Percentiles rank a stretch among this genome's conserved stretches.
These are phyloP conservation scores for Drosophila quinaria DNA, from an alignment of 2,888 invertebrate species.

Conservation along the genomic window DNA sequence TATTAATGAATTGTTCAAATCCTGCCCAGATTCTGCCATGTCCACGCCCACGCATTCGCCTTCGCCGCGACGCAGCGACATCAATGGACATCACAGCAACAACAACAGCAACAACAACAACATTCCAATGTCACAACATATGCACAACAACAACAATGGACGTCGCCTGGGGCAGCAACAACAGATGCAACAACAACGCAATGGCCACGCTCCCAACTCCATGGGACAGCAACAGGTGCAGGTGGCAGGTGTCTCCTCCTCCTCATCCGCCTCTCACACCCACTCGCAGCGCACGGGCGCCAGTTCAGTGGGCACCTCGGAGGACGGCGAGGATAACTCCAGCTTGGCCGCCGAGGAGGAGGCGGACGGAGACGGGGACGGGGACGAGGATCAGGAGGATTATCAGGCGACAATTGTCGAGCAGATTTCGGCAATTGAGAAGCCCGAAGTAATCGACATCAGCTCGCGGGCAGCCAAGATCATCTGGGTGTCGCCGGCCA, in stretches of 20 bases:
- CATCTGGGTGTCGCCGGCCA: conserved; percentile 91
- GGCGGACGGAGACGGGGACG: conserved; percentile 91
- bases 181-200: conserved; percentile 50
- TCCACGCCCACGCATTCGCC: conserved; percentile 88
- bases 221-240: neutral
- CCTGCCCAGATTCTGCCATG: conserved; percentile 80
- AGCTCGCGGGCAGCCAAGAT: conserved; percentile 94
- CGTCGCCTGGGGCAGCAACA: conserved; percentile 58
- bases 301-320: conserved; percentile 89
- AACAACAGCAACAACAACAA: conserved; percentile 59
- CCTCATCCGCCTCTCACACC: no score
- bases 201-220: conserved; percentile 51
- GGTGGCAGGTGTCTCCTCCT: conserved; percentile 1
- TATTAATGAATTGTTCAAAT: neutral
- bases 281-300: conserved; percentile 58
- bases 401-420: conserved; percentile 90
- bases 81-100: conserved; percentile 86
- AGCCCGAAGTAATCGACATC: conserved; percentile 93
- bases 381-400: conserved; percentile 90
- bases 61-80: conserved; percentile 90
- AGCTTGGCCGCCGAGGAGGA: conserved; percentile 88
- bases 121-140: conserved; percentile 71
- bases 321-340: conserved; percentile 92
- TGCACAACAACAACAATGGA: conserved; percentile 60
- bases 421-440: conserved; percentile 90